Percentiles rank a stretch among this genome's conserved stretches.
Conservation (phyloP, 2,888 invertebrate genomes). For the Lasioglossum morio region DNA sequence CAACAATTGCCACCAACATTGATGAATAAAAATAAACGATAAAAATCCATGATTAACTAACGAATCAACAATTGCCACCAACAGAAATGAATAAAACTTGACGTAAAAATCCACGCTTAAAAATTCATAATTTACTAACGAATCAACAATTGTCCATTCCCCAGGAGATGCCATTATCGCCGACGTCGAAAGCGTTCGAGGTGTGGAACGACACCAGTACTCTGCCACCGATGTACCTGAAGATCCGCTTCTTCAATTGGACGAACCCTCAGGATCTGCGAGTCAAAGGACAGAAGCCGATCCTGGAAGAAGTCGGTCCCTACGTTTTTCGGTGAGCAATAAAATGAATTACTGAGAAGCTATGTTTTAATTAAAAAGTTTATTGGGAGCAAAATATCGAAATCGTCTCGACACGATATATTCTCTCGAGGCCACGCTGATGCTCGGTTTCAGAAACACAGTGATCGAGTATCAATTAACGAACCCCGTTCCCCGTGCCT, state of each 20-base stretch:
- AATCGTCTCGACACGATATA: neutral
- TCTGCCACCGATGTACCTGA: constrained; percentile 88
- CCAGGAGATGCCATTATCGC: constrained; percentile 88
- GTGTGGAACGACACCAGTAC: constrained; percentile 89
- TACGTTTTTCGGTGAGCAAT: constrained; percentile 83
- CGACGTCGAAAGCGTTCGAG: constrained; percentile 87
- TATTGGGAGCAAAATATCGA: neutral
- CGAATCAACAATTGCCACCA: too few relatives aligned
- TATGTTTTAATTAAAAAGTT: neutral
- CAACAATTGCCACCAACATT: too few relatives aligned
- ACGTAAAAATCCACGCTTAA: too few relatives aligned
- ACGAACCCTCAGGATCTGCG: constrained; percentile 89
- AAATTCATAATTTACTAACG: too few relatives aligned
- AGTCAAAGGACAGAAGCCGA: constrained; percentile 87
- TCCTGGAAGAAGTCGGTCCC: constrained; percentile 84
- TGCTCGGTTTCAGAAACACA: neutral
- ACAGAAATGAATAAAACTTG: too few relatives aligned
- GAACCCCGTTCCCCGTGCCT: neutral
- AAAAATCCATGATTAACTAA: too few relatives aligned
- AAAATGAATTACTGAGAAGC: neutral
- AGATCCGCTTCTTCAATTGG: constrained; percentile 92
- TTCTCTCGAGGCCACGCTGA: neutral
- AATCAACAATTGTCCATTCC: neutral
- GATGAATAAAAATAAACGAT: too few relatives aligned
- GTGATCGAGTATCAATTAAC: constrained; percentile 35